phyloP scores from a whole-genome alignment of 2,113 vertebrate species.

The Callipepla californica region DNA sequence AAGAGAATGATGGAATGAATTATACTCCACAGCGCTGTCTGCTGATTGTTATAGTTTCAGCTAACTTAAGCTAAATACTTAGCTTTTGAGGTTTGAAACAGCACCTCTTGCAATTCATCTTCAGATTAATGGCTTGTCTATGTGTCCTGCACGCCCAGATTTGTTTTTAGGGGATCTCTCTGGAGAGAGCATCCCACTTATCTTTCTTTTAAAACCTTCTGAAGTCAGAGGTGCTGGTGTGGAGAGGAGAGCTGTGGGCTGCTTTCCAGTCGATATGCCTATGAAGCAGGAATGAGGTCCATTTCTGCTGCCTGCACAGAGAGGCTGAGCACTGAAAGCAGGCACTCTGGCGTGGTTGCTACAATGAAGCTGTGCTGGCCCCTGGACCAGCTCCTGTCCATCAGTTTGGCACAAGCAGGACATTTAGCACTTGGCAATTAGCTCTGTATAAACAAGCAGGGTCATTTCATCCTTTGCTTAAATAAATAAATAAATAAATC shows the following conservation, averaged over 20 bases:
- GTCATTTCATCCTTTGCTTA: neutral
- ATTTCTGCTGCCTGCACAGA: neutral
- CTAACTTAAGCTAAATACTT: neutral
- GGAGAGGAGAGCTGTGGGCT: neutral
- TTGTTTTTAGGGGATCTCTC: neutral
- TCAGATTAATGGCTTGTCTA: neutral
- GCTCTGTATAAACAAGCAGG: neutral
- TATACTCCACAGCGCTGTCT: neutral
- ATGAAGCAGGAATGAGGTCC: rapidly evolving
- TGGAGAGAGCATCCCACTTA: neutral
- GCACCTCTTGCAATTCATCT: neutral
- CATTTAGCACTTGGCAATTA: neutral
- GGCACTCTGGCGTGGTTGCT: neutral
- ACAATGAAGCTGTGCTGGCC: neutral
- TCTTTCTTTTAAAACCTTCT: neutral
- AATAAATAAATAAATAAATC: neutral
- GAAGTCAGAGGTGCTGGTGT: neutral
- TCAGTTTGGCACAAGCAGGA: neutral
- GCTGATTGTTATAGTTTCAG: neutral
- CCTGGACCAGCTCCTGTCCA: rapidly evolving
- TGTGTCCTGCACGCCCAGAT: neutral
- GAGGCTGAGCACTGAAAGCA: too few species aligned
- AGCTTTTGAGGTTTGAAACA: neutral
- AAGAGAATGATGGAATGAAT: neutral
- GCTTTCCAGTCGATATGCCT: neutral